Base-by-base conservation (phyloP, 1,140 invertebrate genomes). In the Heliothis subflexa region DNA sequence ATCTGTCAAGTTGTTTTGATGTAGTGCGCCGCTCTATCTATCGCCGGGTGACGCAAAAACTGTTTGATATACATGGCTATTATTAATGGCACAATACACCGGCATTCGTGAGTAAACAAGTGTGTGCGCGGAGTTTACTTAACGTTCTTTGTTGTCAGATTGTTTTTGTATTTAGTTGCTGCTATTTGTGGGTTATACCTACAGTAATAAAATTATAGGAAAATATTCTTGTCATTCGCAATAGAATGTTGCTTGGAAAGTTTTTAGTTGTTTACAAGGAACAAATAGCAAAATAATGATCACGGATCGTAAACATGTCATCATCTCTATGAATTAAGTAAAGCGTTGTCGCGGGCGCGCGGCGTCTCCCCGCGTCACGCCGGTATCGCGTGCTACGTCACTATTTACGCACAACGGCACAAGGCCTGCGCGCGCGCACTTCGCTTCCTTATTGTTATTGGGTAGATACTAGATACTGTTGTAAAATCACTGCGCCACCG, bases 361-460 rank as follows among this genome's bases (percentile, higher is more conserved):
- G 78, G 21, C 66, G 79, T 66, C 68, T 45, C 16, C 18, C 64
- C 86, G 85, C 85, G 87, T 88, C 87, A 89, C 85, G 84, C 78
- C 80, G 85, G 81, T 85, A 87, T 89, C 84, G 84, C 84, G 80
- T 80, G 80, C 81, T 78, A 88, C 89, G 89, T 91, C 88, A 91
- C 78, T 72, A 82, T 87, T 83, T 88, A 88, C 87, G 86, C 86
- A 82, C 80, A 75, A 75, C 62, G 72, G 77, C 57, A 73, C 85
- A 85, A 87, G 83, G 88, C 83, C 83, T 80, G 83, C 85, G 84
- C 88, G 89, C 90, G 91, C 90, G 85, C 90, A 87, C 84, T 86
- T 90, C 16, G 59, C 79, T 86, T 88, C 86, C 84, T 89, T 81
- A 78, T 86, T 81, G 84, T 80, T 83, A 71, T 76, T 80, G 7